A percentile compares a stretch with the other conserved stretches of the same genome.
phyloP scores from a whole-genome alignment of 2,888 invertebrate species.

The Rotaria socialis region DNA sequence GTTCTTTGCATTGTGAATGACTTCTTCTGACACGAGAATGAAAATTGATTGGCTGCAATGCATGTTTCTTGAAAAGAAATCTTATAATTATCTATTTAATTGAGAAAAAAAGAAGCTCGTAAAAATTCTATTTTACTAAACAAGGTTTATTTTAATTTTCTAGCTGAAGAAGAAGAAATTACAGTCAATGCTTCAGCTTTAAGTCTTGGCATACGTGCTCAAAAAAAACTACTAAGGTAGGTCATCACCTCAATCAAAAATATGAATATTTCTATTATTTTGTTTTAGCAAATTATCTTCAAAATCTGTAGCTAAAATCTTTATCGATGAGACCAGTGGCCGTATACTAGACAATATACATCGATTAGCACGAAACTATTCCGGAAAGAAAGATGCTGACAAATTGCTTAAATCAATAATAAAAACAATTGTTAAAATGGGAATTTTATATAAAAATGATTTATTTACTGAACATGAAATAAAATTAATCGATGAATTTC shows the following conservation, averaged over 20 bases:
- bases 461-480: slow-evolving; percentile 76
- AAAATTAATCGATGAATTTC: slow-evolving; percentile 64
- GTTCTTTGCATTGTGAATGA: no score
- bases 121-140: no score
- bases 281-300: slow-evolving; percentile 70
- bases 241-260: no score
- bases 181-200: neutral
- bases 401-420: slow-evolving; percentile 91
- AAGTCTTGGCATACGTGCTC: slow-evolving; percentile 11
- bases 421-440: slow-evolving; percentile 87
- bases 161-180: slow-evolving; percentile 19
- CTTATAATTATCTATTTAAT: no score
- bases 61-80: no score
- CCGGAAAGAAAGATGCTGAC: slow-evolving; percentile 81
- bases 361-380: slow-evolving; percentile 71
- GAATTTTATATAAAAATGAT: slow-evolving; percentile 68
- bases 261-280: neutral
- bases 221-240: slow-evolving; percentile 3
- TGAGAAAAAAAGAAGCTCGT: no score
- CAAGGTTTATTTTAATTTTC: neutral
- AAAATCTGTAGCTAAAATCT: slow-evolving; percentile 77
- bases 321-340: slow-evolving; percentile 85
- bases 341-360: slow-evolving; percentile 83
- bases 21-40: no score
- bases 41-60: no score